phyloP scores from a whole-genome alignment of 2,113 vertebrate species.

The Tragulus kanchil region DNA sequence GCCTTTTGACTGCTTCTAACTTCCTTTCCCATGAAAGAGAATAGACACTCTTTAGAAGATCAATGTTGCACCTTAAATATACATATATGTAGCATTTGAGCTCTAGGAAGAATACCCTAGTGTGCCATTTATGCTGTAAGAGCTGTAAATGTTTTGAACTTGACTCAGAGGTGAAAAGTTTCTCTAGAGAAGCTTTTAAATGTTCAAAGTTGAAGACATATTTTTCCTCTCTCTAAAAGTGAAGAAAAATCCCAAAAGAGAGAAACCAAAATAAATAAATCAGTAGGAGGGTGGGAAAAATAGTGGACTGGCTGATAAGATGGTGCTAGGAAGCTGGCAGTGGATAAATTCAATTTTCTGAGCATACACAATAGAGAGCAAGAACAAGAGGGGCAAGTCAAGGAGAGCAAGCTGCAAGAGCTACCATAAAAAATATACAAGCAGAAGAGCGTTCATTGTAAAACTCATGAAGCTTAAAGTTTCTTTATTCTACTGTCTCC shows the following conservation, averaged over 20 bases:
- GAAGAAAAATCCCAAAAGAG: conserved; percentile 3
- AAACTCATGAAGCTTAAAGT: background rate
- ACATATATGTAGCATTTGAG: background rate
- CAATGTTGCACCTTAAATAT: background rate
- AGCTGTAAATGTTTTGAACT: conserved; percentile 49
- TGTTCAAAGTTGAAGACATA: conserved; percentile 5
- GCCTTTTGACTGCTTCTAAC: background rate
- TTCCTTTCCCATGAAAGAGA: background rate
- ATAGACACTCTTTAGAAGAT: background rate
- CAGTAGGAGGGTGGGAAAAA: background rate
- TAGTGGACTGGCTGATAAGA: background rate
- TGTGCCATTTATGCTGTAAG: conserved; percentile 2
- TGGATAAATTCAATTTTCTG: conserved; percentile 40
- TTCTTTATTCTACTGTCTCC: background rate
- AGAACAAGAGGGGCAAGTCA: background rate
- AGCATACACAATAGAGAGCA: background rate
- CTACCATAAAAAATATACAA: background rate
- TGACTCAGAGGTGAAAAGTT: background rate
- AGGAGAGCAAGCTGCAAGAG: background rate
- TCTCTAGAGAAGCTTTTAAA: background rate
- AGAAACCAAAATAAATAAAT: conserved; percentile 66
- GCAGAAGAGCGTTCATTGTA: background rate
- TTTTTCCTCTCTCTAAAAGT: conserved; percentile 13
- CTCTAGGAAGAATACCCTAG: background rate
- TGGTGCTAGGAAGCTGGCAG: background rate